Conservation (phyloP, 2,888 invertebrate species). For the Acronicta alni region DNA sequence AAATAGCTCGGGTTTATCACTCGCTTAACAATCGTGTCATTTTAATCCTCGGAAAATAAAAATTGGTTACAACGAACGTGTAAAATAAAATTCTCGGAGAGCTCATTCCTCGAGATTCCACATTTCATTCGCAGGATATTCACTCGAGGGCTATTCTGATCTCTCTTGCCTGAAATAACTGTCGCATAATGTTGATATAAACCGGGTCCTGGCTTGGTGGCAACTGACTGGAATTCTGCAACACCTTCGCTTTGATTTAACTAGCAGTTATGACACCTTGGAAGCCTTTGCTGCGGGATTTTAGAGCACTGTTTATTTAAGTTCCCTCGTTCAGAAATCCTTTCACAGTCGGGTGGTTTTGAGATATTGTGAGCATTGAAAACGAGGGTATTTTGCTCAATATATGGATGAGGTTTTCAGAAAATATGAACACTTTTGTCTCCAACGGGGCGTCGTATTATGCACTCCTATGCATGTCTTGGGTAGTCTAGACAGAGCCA, state of each 20-base stretch:
- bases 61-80: slow-evolving; percentile 28
- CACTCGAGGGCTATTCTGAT: slow-evolving; percentile 76
- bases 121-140: slow-evolving; percentile 75
- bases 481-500: slow-evolving; percentile 12
- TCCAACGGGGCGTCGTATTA: slow-evolving; percentile 1
- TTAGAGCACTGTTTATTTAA: slow-evolving; percentile 50
- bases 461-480: slow-evolving; percentile 6
- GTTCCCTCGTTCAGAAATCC: slow-evolving; percentile 29
- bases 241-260: slow-evolving; percentile 53
- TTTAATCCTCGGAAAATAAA: slow-evolving; percentile 44
- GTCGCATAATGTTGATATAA: slow-evolving; percentile 83
- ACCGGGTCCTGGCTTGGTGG: slow-evolving; percentile 57
- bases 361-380: slow-evolving; percentile 22
- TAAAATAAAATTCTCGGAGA: slow-evolving; percentile 39
- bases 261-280: slow-evolving; percentile 50
- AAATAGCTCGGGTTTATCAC: slow-evolving; percentile 41
- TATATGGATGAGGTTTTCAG: slow-evolving; percentile 8
- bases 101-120: slow-evolving; percentile 58
- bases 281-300: slow-evolving; percentile 39
- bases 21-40: slow-evolving; percentile 23
- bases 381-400: slow-evolving; percentile 5
- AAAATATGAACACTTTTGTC: slow-evolving; percentile 28
- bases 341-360: slow-evolving; percentile 19
- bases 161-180: slow-evolving; percentile 80
- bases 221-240: slow-evolving; percentile 64